A percentile compares a stretch with the other conserved stretches of the same genome.
Conservation (phyloP, 2,797 vertebrate species). For the Lepilemur septentrionalis region DNA sequence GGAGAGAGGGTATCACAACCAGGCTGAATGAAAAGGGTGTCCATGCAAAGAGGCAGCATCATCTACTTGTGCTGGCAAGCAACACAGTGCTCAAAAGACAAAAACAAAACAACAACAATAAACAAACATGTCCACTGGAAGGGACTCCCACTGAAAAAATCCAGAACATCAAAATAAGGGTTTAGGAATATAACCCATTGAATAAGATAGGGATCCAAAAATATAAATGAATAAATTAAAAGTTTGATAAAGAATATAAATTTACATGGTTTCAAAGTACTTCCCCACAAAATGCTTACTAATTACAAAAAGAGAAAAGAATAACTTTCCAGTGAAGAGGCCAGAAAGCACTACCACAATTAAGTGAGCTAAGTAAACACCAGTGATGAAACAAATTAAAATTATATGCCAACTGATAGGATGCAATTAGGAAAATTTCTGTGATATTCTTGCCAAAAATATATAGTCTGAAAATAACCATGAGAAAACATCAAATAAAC, state of each 20-base stretch:
- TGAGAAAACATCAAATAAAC: neutral
- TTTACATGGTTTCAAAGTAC: neutral
- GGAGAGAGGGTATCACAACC: neutral
- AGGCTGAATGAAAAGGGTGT: neutral
- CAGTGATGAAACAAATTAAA: neutral
- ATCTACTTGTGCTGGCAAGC: neutral
- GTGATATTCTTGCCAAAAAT: neutral
- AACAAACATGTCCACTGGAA: neutral
- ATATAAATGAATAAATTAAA: neutral
- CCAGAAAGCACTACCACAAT: neutral
- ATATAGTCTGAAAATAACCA: neutral
- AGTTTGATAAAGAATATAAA: neutral
- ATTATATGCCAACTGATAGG: neutral
- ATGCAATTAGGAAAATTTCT: neutral
- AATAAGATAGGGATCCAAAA: neutral
- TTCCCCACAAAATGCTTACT: neutral
- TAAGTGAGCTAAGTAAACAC: neutral
- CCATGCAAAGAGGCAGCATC: neutral
- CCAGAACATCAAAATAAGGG: neutral
- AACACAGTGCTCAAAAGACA: neutral
- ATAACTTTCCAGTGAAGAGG: neutral
- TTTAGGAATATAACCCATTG: neutral
- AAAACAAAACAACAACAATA: neutral
- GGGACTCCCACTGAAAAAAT: neutral
- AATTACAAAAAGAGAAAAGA: neutral